Evolutionary conservation across 1,140 invertebrate species (phyloP), one percentile per base, ranked within the genome.

Genomic region (Yoshiicerus persimilis): DNA sequence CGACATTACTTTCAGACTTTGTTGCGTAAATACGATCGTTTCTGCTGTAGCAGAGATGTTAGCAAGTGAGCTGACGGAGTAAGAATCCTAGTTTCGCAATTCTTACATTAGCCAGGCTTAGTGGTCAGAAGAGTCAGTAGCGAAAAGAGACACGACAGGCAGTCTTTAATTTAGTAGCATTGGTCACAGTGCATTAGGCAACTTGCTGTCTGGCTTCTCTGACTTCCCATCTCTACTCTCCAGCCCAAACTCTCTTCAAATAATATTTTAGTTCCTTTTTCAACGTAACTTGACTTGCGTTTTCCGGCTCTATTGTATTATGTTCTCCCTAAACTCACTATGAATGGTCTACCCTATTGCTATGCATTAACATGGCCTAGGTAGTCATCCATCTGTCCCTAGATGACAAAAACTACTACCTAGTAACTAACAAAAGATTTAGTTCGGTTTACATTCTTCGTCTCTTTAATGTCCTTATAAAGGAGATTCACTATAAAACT

Each of bases 141-240:
- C 66, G 66, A 70, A 70, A 70, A 70, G 66, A 25, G 66, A 70
- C 66, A 70, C 66, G 66, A 70, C 66, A 70, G 66, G 10, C 66
- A 30, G 66, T 70, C 66, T 70, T 70, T 70, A 70, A 70, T 70
- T 70, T 70, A 70, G 66, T 70, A 70, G 66, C 25, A 70, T 70
- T 70, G 66, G 66, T 70, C 66, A 70, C 66, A 70, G 66, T 70
- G 66, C 66, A 70, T 70, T 70, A 70, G 66, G 66, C 66, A 70
- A 70, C 47, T 56, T n/a, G 47, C 47, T 56, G 66, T 70, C 66
- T 70, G 23, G 13, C 66, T 70, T 30, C 25, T 30, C 64, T 30
- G 66, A 30, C 66, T 70, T 70, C 66, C 27, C 66, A 30, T 70
- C 66, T 27, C 27, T 27, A 30, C 41, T 47, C 11, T 56, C 13